phyloP scores from a whole-genome alignment of 2,888 invertebrate species.

The Drosophila robusta region DNA sequence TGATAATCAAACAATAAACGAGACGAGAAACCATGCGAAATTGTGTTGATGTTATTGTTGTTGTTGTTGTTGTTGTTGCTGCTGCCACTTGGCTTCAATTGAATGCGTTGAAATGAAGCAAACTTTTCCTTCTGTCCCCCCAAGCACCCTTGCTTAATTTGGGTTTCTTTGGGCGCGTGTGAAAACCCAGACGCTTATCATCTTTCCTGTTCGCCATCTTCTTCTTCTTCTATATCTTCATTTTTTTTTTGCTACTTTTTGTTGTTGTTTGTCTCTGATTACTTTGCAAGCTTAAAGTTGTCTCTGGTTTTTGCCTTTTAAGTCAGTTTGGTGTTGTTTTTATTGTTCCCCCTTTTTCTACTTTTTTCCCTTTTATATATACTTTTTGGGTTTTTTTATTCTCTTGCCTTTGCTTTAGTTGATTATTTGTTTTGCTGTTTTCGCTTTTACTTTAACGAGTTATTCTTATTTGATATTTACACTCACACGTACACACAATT shows the following conservation, averaged over 20 bases:
- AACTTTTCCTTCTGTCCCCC: background rate
- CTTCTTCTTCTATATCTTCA: slow-evolving; percentile 5
- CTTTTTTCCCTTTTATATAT: background rate
- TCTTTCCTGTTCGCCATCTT: slow-evolving; percentile 32
- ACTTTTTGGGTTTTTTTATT: background rate
- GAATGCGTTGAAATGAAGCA: slow-evolving; percentile 37
- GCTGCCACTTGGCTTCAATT: slow-evolving; percentile 51
- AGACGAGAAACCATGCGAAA: slow-evolving; percentile 56
- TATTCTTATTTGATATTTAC: slow-evolving; percentile 11
- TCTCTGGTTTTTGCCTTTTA: slow-evolving; percentile 12
- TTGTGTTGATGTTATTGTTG: slow-evolving; percentile 25
- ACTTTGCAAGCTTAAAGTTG: background rate
- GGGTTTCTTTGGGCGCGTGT: slow-evolving; percentile 21
- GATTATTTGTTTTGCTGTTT: slow-evolving; percentile 31
- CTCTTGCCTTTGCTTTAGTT: slow-evolving; percentile 23
- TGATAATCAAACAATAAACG: slow-evolving; percentile 76
- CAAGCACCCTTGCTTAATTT: background rate
- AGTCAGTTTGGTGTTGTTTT: slow-evolving; percentile 50
- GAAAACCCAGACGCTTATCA: slow-evolving; percentile 51
- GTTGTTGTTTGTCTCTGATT: slow-evolving; percentile 15
- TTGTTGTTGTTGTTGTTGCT: slow-evolving; percentile 29
- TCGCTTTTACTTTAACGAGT: slow-evolving; percentile 17
- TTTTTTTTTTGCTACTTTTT: slow-evolving; percentile 7
- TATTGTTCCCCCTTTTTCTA: slow-evolving; percentile 18
- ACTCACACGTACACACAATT: background rate